Evolutionary conservation across 2,797 vertebrate species (phyloP).

Genomic region (Falco biarmicus): DNA sequence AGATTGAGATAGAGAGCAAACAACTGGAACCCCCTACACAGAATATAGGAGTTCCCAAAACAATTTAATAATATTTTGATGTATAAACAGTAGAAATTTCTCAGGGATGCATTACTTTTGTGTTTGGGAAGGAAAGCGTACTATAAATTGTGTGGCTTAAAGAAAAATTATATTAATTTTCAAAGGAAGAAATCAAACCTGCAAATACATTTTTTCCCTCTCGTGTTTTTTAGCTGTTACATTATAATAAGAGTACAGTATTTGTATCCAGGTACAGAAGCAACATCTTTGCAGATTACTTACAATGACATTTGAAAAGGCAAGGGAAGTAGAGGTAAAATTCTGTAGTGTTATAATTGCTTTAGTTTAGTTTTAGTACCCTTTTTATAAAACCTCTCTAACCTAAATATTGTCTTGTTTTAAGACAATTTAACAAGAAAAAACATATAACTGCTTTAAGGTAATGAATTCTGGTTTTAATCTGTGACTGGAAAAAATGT

Average conservation of each 20-base stretch:
- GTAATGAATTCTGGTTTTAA: not conserved
- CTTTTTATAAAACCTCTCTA: not conserved
- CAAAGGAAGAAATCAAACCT: not conserved
- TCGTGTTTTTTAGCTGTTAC: not conserved
- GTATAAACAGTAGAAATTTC: not conserved
- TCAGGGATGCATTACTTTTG: not conserved
- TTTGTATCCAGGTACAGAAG: not conserved
- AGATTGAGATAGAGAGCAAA: not conserved
- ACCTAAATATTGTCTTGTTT: not conserved
- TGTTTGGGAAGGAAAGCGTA: not conserved
- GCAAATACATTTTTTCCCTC: not conserved
- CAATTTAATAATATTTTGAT: not conserved
- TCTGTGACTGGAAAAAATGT: not conserved
- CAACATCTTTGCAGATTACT: not conserved
- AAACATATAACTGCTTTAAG: not conserved
- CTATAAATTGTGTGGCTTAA: not conserved
- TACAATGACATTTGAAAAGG: not conserved
- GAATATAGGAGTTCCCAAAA: not conserved
- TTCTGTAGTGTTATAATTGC: not conserved
- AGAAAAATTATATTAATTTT: not conserved
- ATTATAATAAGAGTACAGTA: not conserved
- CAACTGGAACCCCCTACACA: not conserved
- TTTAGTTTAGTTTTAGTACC: not conserved
- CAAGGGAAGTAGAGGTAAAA: not conserved
- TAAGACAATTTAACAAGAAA: not conserved